A percentile compares a stretch with the other conserved stretches of the same genome.
phyloP scores from a whole-genome alignment of 2,888 invertebrate genomes.

The Drosophila koepferae region DNA sequence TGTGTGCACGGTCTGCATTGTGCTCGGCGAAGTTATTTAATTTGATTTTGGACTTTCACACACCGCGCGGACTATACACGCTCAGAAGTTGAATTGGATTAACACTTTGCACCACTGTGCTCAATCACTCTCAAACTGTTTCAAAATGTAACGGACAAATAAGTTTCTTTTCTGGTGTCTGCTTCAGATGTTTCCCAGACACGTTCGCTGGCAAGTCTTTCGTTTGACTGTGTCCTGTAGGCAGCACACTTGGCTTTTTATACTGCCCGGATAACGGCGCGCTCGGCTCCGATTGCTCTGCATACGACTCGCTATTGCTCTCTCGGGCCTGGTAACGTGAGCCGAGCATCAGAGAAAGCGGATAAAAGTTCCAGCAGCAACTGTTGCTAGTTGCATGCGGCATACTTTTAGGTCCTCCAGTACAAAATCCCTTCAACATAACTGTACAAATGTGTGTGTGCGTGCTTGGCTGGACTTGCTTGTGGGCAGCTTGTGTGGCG shows the following conservation, averaged over 20 bases:
- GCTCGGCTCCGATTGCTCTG: conserved; percentile 23
- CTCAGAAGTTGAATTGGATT: conserved; percentile 40
- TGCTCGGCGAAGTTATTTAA: conserved; percentile 31
- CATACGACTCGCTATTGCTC: conserved; percentile 41
- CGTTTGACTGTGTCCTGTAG: conserved; percentile 69
- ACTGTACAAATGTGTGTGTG: conserved; percentile 1
- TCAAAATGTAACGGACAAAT: conserved; percentile 34
- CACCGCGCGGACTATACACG: conserved; percentile 17
- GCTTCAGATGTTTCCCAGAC: conserved; percentile 16
- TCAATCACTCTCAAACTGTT: conserved; percentile 51
- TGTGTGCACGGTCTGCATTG: conserved; percentile 69
- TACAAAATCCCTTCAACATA: conserved; percentile 14
- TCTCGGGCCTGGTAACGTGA: conserved; percentile 56
- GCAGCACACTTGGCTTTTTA: conserved; percentile 68
- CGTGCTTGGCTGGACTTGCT: conserved; percentile 41
- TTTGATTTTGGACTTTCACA: conserved; percentile 22
- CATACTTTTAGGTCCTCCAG: conserved; percentile 48
- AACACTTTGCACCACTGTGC: conserved; percentile 32
- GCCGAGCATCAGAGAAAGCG: conserved; percentile 20
- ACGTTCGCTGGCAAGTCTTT: conserved; percentile 62
- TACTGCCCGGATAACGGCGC: conserved; percentile 62
- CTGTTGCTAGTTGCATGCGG: conserved; percentile 71
- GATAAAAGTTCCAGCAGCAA: conserved; percentile 59
- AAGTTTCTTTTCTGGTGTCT: conserved; percentile 5
- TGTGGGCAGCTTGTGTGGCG: conserved; percentile 58